Percentiles rank a stretch among this genome's conserved stretches.
These are phyloP conservation scores for Mormyrops attenuatus DNA, from an alignment of 2,797 vertebrate genomes.

Conservation along the genomic window DNA sequence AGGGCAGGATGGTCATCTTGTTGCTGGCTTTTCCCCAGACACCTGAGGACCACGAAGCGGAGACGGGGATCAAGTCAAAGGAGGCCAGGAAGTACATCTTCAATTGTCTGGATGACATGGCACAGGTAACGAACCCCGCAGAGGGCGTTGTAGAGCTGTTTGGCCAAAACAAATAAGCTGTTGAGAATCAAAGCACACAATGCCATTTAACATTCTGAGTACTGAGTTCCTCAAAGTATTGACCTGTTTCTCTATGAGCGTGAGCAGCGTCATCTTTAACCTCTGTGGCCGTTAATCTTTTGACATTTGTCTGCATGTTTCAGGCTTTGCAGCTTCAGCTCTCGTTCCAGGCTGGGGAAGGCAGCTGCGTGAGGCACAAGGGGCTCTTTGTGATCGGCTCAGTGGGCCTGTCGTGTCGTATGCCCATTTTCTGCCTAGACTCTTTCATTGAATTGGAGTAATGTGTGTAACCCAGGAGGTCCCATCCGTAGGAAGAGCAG, in stretches of 20 bases:
- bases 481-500: neutral
- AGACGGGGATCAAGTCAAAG: conserved; percentile 97
- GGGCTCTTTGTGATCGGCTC: neutral
- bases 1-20: neutral
- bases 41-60: conserved; percentile 90
- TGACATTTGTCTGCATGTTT: neutral
- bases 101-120: conserved; percentile 99
- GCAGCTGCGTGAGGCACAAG: neutral
- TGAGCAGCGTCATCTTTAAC: neutral
- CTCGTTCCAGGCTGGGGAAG: neutral
- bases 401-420: neutral
- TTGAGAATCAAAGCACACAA: neutral
- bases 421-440: neutral
- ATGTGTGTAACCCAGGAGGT: neutral
- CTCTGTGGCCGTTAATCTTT: neutral
- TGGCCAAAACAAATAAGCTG: neutral
- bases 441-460: neutral
- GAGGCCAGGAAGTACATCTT: conserved; percentile 98
- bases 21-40: conserved; percentile 59
- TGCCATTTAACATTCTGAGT: neutral
- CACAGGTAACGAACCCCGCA: conserved; percentile 68
- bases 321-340: neutral
- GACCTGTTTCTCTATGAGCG: neutral
- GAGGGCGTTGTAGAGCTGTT: neutral
- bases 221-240: neutral